Base-by-base conservation (phyloP, 2,888 invertebrate species). In the Thereva unica region DNA sequence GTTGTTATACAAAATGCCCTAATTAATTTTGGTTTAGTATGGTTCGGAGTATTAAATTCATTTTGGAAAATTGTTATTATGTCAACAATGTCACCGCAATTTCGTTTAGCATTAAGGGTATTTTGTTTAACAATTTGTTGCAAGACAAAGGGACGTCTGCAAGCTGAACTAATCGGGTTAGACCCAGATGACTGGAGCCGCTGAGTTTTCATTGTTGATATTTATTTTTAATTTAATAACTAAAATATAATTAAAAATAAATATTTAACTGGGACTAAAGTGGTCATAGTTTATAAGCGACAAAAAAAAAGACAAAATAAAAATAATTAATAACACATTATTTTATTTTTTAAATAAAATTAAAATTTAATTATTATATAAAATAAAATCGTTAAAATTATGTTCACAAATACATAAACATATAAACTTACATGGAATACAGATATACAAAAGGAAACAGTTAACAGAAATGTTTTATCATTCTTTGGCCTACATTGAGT, bases 11-110 rank as follows among this genome's bases (percentile, higher is more conserved):
- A 91, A 82, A 85, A 91, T 76, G 91, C 93, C 74, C 89, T 92
- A 83, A 83, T 96, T 72, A 93, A 95, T 82, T 97, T 96, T 79
- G 90, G 90, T 71, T 89, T 96, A 72, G 92, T 96, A 64, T 97
- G 97, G 97, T 84, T 97, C 74, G 97, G 96, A 55, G 89, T 97
- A 74, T 85, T 94, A 73, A 97, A 97, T 82, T 95, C 95, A 56
- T 93, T 95, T 81, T 96, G 96, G 92, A 97, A 97, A 82, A 91
- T 95, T 71, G 83, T 97, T 71, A 91, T 97, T 74, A 88, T 97
- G 78, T 85, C 93, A 72, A 87, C 91, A 69, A 85, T 97, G 82
- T 96, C 95, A 80, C 93, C 94, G 52, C 94, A 96, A 81, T 97
- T 97, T 82, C 86, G 97, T 71, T 85, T 93, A 70, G 95, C 95